Evolutionary conservation across 2,797 vertebrate species (phyloP).

Genomic region (Kryptopterus vitreolus): DNA sequence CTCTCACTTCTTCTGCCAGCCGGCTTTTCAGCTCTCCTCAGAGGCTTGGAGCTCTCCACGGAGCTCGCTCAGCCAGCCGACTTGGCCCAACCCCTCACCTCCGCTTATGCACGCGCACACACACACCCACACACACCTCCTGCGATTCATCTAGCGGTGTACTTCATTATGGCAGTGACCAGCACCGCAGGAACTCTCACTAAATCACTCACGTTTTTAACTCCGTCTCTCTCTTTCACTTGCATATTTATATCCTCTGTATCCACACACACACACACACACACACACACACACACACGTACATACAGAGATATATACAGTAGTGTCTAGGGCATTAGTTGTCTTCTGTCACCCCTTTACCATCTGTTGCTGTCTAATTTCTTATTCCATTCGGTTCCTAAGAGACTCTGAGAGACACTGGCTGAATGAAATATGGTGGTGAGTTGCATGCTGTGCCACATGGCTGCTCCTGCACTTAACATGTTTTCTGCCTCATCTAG

Average conservation of each 20-base stretch:
- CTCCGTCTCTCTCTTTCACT: neutral
- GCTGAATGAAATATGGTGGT: conserved; percentile 43
- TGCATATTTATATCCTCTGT: conserved; percentile 33
- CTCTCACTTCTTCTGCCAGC: conserved; percentile 42
- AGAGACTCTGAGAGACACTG: conserved; percentile 31
- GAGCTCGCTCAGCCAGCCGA: conserved; percentile 44
- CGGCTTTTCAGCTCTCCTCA: conserved; percentile 56
- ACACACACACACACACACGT: neutral
- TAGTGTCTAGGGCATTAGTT: conserved; percentile 37
- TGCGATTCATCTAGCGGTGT: conserved; percentile 45
- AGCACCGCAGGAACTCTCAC: conserved; percentile 47
- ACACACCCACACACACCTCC: neutral
- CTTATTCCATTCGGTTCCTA: conserved; percentile 39
- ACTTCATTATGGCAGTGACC: conserved; percentile 50
- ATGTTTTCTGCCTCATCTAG: conserved; percentile 18
- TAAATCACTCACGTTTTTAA: conserved; percentile 57
- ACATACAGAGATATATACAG: neutral
- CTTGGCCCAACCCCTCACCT: conserved; percentile 43
- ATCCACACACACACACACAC: neutral
- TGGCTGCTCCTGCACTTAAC: conserved; percentile 24
- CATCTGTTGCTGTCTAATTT: conserved; percentile 50
- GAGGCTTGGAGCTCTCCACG: conserved; percentile 35
- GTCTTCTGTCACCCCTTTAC: conserved; percentile 41
- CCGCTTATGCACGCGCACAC: neutral
- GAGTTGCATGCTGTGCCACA: conserved; percentile 24